Evolutionary conservation across 1,140 invertebrate genomes (phyloP).

Genomic region (Patella vulgata): DNA sequence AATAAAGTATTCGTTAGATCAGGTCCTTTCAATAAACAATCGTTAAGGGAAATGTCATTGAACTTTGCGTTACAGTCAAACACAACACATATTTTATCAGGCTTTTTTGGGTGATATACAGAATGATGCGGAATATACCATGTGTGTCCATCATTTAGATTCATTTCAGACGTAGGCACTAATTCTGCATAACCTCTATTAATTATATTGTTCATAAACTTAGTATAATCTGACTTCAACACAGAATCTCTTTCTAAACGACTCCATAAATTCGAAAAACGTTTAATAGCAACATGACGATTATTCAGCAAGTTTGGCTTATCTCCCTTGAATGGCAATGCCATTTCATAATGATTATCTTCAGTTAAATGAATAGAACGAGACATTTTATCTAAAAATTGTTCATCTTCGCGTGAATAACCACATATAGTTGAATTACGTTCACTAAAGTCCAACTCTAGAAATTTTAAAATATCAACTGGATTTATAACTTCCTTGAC

Average conservation of each 20-base stretch:
- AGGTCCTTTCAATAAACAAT: slow-evolving; percentile 13
- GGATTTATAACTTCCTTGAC: too few species aligned
- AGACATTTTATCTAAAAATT: slow-evolving; percentile 13
- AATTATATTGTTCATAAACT: slow-evolving; percentile 7
- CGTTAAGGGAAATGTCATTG: slow-evolving; percentile 30
- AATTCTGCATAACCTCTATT: background rate
- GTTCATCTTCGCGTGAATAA: slow-evolving; percentile 19
- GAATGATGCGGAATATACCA: slow-evolving; percentile 6
- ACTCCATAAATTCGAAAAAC: slow-evolving; percentile 8
- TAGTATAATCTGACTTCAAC: background rate
- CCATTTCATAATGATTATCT: slow-evolving; percentile 34
- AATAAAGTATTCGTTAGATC: slow-evolving; percentile 18
- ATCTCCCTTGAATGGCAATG: slow-evolving; percentile 16
- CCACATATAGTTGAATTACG: background rate
- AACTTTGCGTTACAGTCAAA: slow-evolving; percentile 35
- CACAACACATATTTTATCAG: too few species aligned
- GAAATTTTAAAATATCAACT: slow-evolving; percentile 1
- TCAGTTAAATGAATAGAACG: slow-evolving; percentile 2
- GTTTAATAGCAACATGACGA: slow-evolving; percentile 6
- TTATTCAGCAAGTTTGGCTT: slow-evolving; percentile 12
- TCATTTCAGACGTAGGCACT: background rate
- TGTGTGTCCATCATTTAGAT: background rate
- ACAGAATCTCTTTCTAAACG: slow-evolving; percentile 6
- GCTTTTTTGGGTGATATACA: slow-evolving; percentile 17
- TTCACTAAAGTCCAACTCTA: slow-evolving; percentile 28